phyloP scores from a whole-genome alignment of 1,140 invertebrate species.

The Hylaeus anthracinus region DNA sequence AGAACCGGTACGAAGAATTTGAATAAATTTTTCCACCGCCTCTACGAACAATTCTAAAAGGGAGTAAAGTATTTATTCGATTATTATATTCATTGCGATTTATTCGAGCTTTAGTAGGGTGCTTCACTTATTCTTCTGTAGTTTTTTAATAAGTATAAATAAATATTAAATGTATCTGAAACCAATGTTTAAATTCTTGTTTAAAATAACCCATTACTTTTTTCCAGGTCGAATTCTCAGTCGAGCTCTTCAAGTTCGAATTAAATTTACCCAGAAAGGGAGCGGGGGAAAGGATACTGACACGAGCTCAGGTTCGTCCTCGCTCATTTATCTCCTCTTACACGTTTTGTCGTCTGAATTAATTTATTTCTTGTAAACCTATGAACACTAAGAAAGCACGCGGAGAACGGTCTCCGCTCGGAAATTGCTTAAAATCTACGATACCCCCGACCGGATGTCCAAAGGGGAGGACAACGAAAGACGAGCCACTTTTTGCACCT shows the following conservation, averaged over 20 bases:
- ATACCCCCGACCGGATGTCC: constrained; percentile 59
- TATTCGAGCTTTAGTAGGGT: too few species aligned
- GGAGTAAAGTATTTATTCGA: too few species aligned
- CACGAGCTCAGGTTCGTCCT: constrained; percentile 28
- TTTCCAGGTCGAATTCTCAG: too few species aligned
- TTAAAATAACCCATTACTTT: too few species aligned
- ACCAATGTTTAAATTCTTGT: too few species aligned
- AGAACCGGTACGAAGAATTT: constrained; percentile 17
- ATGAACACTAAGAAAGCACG: constrained; percentile 80
- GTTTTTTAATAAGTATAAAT: too few species aligned
- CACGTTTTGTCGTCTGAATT: constrained; percentile 68
- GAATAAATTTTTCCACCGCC: not conserved
- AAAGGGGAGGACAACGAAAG: constrained; percentile 6
- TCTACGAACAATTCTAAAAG: too few species aligned
- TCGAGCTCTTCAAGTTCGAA: too few species aligned
- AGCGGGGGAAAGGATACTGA: constrained; percentile 4
- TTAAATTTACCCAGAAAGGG: not conserved
- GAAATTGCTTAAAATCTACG: constrained; percentile 73
- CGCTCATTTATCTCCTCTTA: constrained; percentile 49
- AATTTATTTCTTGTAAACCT: constrained; percentile 79
- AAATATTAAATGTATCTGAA: too few species aligned
- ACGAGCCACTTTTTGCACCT: not conserved
- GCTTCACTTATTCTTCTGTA: too few species aligned
- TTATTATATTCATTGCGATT: too few species aligned
- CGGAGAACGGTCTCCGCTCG: constrained; percentile 70